These are phyloP conservation scores for Dynastes maya DNA, from an alignment of 2,888 invertebrate species.

Conservation along the genomic window DNA sequence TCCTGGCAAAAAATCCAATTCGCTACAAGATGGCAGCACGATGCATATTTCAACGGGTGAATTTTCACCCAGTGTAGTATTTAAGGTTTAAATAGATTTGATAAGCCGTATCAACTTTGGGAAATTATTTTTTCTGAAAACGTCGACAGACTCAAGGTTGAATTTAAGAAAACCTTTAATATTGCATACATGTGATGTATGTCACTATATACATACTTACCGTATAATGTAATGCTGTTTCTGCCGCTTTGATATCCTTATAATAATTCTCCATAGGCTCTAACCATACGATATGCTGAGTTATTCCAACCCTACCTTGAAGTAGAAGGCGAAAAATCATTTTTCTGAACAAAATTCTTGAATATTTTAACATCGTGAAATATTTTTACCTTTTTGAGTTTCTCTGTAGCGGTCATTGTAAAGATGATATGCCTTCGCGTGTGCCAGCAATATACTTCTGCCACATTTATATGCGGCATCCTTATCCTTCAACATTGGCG, in stretches of 20 bases:
- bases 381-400: constrained; percentile 58
- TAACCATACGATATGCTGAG: constrained; percentile 72
- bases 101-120: no score
- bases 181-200: no score
- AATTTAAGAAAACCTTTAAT: no score
- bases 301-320: constrained; percentile 73
- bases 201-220: constrained; percentile 5
- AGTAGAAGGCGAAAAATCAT: background rate
- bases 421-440: constrained; percentile 75
- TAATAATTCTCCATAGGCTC: constrained; percentile 68
- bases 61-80: no score
- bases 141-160: no score
- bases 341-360: background rate
- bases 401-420: constrained; percentile 71
- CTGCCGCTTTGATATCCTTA: constrained; percentile 74
- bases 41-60: no score
- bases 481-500: constrained; percentile 57
- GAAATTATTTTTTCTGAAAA: no score
- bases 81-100: no score
- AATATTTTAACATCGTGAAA: background rate
- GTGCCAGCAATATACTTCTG: constrained; percentile 76
- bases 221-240: constrained; percentile 59
- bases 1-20: no score
- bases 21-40: no score
- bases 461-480: constrained; percentile 74